phyloP scores from a whole-genome alignment of 2,113 vertebrate genomes.

The Paratilapia polleni region DNA sequence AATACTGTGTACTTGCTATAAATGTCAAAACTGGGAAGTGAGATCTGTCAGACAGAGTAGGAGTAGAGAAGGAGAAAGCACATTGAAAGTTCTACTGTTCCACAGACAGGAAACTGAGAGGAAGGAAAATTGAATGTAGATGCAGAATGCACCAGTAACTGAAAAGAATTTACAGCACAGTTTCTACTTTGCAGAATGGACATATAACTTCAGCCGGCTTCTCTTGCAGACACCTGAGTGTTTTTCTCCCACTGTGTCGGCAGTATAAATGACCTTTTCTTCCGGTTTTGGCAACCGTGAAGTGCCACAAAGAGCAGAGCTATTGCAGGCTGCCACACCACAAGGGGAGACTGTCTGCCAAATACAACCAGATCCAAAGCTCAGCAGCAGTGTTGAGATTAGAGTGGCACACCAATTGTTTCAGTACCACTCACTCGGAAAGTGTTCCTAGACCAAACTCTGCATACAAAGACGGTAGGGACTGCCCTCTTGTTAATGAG shows the following conservation, averaged over 20 bases:
- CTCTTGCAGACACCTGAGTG: slow-evolving; percentile 53
- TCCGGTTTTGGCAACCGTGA: slow-evolving; percentile 60
- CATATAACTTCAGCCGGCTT: slow-evolving; percentile 30
- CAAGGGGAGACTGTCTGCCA: slow-evolving; percentile 55
- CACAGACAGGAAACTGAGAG: slow-evolving; percentile 24
- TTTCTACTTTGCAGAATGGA: slow-evolving; percentile 19
- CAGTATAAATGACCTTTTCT: slow-evolving; percentile 69
- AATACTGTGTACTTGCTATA: not conserved
- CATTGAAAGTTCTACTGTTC: slow-evolving; percentile 8
- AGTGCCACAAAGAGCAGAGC: slow-evolving; percentile 62
- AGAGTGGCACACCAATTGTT: slow-evolving; percentile 63
- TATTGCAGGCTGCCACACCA: slow-evolving; percentile 53
- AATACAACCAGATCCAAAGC: slow-evolving; percentile 56
- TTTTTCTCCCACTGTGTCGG: slow-evolving; percentile 45
- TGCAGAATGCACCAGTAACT: slow-evolving; percentile 33
- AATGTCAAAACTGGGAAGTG: slow-evolving; percentile 9
- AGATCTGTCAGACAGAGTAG: not conserved
- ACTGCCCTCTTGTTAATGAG: slow-evolving; percentile 47
- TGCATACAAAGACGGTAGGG: slow-evolving; percentile 48
- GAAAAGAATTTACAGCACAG: slow-evolving; percentile 42
- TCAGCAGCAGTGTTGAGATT: slow-evolving; percentile 62
- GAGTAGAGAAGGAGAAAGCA: not conserved
- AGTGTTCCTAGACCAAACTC: slow-evolving; percentile 50
- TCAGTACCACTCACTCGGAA: slow-evolving; percentile 61
- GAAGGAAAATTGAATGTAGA: slow-evolving; percentile 31